These are phyloP conservation scores for Drosophila murphyi DNA, from an alignment of 1,140 invertebrate species.

Conservation along the genomic window DNA sequence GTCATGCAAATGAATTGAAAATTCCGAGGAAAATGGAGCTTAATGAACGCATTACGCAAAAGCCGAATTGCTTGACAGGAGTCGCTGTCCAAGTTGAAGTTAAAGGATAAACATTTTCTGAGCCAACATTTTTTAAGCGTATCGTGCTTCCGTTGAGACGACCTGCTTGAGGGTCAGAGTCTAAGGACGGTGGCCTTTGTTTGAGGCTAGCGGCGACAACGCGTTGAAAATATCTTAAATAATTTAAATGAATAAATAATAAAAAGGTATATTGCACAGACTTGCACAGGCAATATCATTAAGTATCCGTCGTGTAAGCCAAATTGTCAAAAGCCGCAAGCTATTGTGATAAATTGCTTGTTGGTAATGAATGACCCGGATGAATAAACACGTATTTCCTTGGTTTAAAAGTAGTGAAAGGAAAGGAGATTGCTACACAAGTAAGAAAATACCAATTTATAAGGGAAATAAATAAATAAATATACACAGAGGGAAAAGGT, in stretches of 20 bases:
- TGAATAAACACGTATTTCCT: not conserved
- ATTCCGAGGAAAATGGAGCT: conserved; percentile 31
- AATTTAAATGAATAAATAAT: conserved; percentile 47
- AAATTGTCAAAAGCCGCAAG: not conserved
- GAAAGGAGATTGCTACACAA: not conserved
- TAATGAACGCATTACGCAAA: conserved; percentile 55
- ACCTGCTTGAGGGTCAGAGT: conserved; percentile 15
- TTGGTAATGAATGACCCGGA: not conserved
- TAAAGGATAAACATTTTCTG: not conserved
- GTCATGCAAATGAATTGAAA: conserved; percentile 64
- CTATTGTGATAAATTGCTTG: not conserved
- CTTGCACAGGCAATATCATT: not conserved
- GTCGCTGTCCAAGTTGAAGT: conserved; percentile 4
- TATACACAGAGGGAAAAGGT: not conserved
- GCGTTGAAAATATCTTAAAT: conserved; percentile 49
- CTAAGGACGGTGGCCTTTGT: conserved; percentile 26
- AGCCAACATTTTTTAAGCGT: too few species aligned
- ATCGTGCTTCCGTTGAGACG: not conserved
- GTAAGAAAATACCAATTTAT: conserved; percentile 3
- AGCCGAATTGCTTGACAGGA: not conserved
- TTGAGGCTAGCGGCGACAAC: not conserved
- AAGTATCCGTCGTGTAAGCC: conserved; percentile 1
- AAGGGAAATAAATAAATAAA: not conserved
- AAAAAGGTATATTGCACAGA: not conserved
- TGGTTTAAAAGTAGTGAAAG: not conserved